phyloP scores from a whole-genome alignment of 2,888 invertebrate species.

The Xestoiulus laeticollis region DNA sequence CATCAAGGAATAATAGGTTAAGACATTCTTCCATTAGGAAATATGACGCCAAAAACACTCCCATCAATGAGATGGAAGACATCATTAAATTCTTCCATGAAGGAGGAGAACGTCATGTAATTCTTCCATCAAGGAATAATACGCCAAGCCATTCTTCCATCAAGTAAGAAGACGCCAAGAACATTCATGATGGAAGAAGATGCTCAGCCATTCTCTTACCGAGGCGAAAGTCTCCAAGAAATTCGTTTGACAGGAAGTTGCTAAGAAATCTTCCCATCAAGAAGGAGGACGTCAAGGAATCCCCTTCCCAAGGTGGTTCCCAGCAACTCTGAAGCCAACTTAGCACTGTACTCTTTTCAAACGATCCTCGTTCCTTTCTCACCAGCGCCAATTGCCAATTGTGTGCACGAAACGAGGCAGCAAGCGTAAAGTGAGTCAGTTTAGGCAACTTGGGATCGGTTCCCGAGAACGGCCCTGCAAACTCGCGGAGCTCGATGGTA shows the following conservation, averaged over 20 bases:
- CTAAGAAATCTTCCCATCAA: background rate
- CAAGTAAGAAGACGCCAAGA: background rate
- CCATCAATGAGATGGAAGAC: background rate
- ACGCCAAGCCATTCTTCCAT: background rate
- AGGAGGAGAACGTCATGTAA: background rate
- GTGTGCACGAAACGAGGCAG: background rate
- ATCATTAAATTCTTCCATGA: background rate
- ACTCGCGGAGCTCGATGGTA: background rate
- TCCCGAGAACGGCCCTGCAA: slow-evolving; percentile 10
- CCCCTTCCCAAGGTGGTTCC: background rate
- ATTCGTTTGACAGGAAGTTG: background rate
- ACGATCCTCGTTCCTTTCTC: background rate
- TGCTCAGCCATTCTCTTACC: background rate
- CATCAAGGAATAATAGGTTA: background rate
- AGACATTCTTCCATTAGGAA: background rate
- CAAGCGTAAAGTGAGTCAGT: slow-evolving; percentile 13
- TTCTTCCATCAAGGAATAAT: background rate
- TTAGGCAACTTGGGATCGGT: slow-evolving; percentile 40
- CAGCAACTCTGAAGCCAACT: background rate
- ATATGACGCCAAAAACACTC: background rate
- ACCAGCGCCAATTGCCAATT: background rate
- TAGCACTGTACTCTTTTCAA: background rate
- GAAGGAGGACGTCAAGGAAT: too few species aligned
- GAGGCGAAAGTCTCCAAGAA: background rate
- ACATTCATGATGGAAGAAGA: background rate